These are phyloP conservation scores for Spinus olivaceus DNA, from an alignment of 2,797 vertebrate species.

Conservation along the genomic window DNA sequence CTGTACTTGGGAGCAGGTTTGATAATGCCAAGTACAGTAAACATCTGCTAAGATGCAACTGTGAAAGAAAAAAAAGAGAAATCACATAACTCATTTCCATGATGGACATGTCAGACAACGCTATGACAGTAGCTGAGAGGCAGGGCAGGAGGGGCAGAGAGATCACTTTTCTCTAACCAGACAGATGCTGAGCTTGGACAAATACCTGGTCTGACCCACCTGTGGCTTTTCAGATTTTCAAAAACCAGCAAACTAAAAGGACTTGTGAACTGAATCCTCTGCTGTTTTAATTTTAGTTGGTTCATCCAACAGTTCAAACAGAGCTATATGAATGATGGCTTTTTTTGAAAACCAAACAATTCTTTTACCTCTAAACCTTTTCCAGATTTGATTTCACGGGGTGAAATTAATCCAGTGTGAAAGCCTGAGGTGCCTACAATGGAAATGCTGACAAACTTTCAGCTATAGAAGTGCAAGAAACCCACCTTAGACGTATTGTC, in stretches of 20 bases:
- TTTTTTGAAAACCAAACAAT: background rate
- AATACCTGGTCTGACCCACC: background rate
- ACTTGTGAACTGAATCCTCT: background rate
- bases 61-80: background rate
- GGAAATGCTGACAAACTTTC: constrained; percentile 25
- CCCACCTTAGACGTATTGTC: background rate
- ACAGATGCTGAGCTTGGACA: background rate
- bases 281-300: background rate
- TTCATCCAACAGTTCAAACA: background rate
- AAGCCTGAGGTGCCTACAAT: background rate
- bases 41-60: background rate
- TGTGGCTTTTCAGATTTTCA: background rate
- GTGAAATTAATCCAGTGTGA: background rate
- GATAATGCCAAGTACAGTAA: background rate
- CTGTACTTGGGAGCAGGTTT: background rate
- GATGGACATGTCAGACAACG: background rate
- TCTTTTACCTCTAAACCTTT: background rate
- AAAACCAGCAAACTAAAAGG: background rate
- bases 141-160: background rate
- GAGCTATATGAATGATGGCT: background rate
- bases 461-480: background rate
- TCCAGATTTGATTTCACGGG: background rate
- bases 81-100: background rate
- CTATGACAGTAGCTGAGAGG: background rate
- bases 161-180: background rate